These are phyloP conservation scores for Syngnathus scovelli DNA, from an alignment of 2,113 vertebrate species.

Conservation along the genomic window DNA sequence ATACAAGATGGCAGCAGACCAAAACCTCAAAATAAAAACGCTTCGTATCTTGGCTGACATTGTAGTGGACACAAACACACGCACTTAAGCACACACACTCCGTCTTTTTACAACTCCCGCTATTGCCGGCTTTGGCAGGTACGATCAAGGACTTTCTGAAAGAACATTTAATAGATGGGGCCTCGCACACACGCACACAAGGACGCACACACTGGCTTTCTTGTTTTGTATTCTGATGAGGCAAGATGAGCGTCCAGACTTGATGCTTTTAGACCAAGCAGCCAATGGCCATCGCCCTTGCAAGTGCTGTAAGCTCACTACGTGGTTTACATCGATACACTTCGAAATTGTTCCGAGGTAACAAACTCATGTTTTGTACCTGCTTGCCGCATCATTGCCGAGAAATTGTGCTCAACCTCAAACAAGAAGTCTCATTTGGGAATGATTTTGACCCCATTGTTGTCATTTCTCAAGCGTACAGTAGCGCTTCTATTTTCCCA, in stretches of 20 bases:
- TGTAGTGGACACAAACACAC: slow-evolving; percentile 48
- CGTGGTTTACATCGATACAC: not conserved
- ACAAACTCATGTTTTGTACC: not conserved
- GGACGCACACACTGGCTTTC: slow-evolving; percentile 18
- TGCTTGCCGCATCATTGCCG: not conserved
- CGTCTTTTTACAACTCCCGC: slow-evolving; percentile 62
- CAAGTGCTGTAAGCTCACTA: no score
- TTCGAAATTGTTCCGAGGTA: not conserved
- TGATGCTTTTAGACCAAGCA: slow-evolving; percentile 26
- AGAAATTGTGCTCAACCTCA: not conserved
- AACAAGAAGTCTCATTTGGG: not conserved
- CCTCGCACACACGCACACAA: slow-evolving; percentile 1
- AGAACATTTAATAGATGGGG: slow-evolving; percentile 58
- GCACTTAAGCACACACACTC: slow-evolving; percentile 28
- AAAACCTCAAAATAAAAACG: slow-evolving; percentile 67
- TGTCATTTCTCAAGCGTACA: not conserved
- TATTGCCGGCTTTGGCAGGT: slow-evolving; percentile 66
- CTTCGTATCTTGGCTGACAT: slow-evolving; percentile 75
- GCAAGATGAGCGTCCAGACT: slow-evolving; percentile 37
- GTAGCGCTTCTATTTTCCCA: not conserved
- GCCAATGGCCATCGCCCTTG: no score
- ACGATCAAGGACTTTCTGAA: slow-evolving; percentile 71
- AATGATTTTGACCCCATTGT: not conserved
- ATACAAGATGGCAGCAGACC: slow-evolving; percentile 58
- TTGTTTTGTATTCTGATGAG: slow-evolving; percentile 62